Conservation (phyloP, 1,140 invertebrate genomes). For the Drosophila murphyi region DNA sequence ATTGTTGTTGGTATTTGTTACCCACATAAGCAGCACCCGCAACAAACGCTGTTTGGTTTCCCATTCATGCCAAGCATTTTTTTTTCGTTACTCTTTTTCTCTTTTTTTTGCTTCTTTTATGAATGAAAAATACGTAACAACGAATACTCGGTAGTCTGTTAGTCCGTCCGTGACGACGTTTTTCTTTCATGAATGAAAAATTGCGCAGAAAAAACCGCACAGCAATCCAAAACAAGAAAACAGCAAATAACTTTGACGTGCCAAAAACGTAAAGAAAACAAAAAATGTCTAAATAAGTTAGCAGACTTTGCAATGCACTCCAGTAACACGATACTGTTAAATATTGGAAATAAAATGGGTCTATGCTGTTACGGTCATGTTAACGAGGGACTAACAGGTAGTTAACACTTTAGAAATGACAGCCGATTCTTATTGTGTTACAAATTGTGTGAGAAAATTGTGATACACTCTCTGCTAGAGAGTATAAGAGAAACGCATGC, state of each 20-base stretch:
- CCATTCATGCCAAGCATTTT: constrained; percentile 32
- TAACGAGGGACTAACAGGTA: too few species aligned
- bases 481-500: constrained; percentile 16
- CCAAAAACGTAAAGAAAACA: background rate
- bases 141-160: constrained; percentile 33
- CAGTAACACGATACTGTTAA: background rate
- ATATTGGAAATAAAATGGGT: background rate
- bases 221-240: constrained; percentile 26
- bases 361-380: too few species aligned
- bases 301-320: background rate
- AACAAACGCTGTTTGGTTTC: constrained; percentile 39
- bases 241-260: constrained; percentile 1
- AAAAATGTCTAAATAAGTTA: background rate
- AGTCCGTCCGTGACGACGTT: constrained; percentile 44
- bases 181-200: constrained; percentile 58
- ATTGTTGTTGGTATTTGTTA: constrained; percentile 22
- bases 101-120: constrained; percentile 51
- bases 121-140: constrained; percentile 65
- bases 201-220: constrained; percentile 38
- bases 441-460: background rate
- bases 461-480: background rate
- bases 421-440: background rate
- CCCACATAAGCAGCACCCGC: constrained; percentile 46
- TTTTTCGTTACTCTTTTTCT: constrained; percentile 4
- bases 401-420: too few species aligned